Base-by-base conservation (phyloP, 2,113 vertebrate species). In the Oenanthe oenanthe region DNA sequence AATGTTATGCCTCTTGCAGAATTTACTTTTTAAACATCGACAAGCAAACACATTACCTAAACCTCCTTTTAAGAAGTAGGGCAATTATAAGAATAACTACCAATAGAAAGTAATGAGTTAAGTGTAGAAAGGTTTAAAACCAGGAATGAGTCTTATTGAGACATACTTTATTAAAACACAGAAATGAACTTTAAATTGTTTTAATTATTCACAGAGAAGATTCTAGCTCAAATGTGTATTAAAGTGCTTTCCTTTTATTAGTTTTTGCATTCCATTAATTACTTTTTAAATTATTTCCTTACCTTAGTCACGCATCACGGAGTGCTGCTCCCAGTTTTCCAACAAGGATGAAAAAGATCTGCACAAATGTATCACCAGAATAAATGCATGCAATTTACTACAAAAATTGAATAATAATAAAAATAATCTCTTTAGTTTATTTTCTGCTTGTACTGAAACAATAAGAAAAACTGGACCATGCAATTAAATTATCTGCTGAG, bases 271-370 rank as follows among this genome's bases (percentile, higher is more conserved):
- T 90, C n/a, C 15, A 79, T 96, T 98, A 97, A 97, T 98, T 98
- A 97, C 95, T 97, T 98, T 98, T 94, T 97, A 98, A 97, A 98
- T 96, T 97, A 72, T 83, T 95, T 95, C 90, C 54, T 93, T 50
- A 43, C 82, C 66, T 77, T 34, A 85, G 13, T 17, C 32, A 58
- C 17, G n/a, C 26, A 68, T 25, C 34, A 82, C 36, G 15, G 32
- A 74, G 70, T 57, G 20, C 34, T 88, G 34, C 60, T 83, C 88
- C 42, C 61, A 90, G 16, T 90, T 93, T 95, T 86, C 71, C 76
- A 80, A 57, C 26, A 40, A 57, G 47, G 65, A 60, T 71, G 40
- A 62, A 79, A 34, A 32, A 77, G 21, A 71, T 60, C 56, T 71
- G 36, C 13, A 47, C 40, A 77, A 74, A 56, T 40, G 15, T 18